These are phyloP conservation scores for Cyrtodaria siliqua DNA, from an alignment of 2,888 invertebrate genomes.

Conservation along the genomic window DNA sequence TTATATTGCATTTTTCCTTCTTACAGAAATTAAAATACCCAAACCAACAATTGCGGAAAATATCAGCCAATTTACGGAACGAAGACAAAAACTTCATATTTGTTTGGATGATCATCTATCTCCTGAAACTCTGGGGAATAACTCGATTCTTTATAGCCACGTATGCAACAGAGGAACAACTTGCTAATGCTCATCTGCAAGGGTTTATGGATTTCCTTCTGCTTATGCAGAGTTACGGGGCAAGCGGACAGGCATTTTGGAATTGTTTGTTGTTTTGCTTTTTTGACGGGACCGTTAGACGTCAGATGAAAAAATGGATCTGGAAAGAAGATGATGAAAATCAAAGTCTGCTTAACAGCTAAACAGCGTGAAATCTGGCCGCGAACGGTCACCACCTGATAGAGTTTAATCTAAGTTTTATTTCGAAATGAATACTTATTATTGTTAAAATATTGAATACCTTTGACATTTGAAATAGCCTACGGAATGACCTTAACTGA, in stretches of 20 bases:
- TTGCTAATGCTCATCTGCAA: slow-evolving; percentile 7
- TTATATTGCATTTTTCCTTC: too few species aligned
- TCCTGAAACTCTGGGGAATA: slow-evolving; percentile 52
- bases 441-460: too few species aligned
- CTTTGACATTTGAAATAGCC: too few species aligned
- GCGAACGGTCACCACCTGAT: too few species aligned
- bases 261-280: slow-evolving; percentile 57
- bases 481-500: too few species aligned
- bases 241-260: slow-evolving; percentile 63
- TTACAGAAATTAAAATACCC: background rate
- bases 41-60: background rate
- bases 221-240: slow-evolving; percentile 55
- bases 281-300: slow-evolving; percentile 42
- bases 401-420: too few species aligned
- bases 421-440: too few species aligned
- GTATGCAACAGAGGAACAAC: slow-evolving; percentile 15
- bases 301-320: slow-evolving; percentile 14
- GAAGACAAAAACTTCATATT: slow-evolving; percentile 53
- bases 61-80: slow-evolving; percentile 19
- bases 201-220: slow-evolving; percentile 34
- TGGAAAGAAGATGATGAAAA: background rate
- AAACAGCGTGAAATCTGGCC: too few species aligned
- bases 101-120: slow-evolving; percentile 44
- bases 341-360: too few species aligned
- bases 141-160: slow-evolving; percentile 55